Evolutionary conservation across 1,140 invertebrate species (phyloP), one percentile per base, ranked within the genome.

Genomic region (Araneus ventricosus): DNA sequence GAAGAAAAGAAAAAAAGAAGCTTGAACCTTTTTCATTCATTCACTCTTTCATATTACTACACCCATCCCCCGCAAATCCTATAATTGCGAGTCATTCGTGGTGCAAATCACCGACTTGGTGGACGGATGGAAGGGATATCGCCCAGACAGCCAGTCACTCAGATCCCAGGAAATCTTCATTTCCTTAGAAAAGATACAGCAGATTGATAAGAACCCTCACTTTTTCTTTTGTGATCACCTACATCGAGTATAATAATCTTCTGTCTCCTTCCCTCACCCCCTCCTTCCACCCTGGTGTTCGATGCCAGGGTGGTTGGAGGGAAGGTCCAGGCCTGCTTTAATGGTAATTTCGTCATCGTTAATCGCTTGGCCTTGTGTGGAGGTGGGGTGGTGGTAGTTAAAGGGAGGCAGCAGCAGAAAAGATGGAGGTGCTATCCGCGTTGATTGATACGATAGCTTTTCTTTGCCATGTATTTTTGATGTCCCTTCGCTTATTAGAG

Each of bases 381-480:
- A 14, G 45, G 45, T 17, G 1, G 45, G 45, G 45, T 14, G 45
- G 45, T 17, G 10, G 45, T 14, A 52, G 45, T 52, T 34, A 30
- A 75, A 30, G 63, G 30, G 30, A 75, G 70, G 20, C 22, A 7
- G 59, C 22, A n/a, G 30, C 17, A 34, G 70, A 75, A 75, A 75
- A 75, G 70, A 75, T 37, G 70, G 70, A 75, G 30, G 14, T 75
- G 70, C 63, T 30, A 67, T 67, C 27, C 30, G 59, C 8, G 6
- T 67, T 88, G 86, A 88, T 88, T 39, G 86, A 88, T 88, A 67
- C 59, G 86, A 70, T 88, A 88, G 61, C 61, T 67, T 86, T 88
- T 88, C 61, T 88, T 75, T 67, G 86, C 39, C 61, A 70, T 70
- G 86, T 70, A 88, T 88, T 88, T 88, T 88, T 88, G 61, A 88